Base-by-base conservation (phyloP, 2,797 vertebrate genomes). In the Nasua narica region DNA sequence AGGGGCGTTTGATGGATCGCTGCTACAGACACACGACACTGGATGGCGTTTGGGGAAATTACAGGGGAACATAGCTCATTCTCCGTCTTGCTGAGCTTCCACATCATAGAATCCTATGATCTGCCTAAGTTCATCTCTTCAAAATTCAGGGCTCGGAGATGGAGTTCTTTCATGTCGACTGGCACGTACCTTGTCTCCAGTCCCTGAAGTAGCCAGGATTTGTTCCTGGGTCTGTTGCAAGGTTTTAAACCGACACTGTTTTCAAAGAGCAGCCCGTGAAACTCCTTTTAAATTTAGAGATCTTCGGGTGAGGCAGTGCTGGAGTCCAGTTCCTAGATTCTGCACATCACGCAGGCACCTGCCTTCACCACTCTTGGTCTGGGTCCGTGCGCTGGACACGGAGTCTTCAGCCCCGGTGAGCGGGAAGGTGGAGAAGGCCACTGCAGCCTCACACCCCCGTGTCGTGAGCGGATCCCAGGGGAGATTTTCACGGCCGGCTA, bases 221-320 rank as follows among this genome's bases (percentile, higher is more conserved):
- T 84, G 25, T 84, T 77, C 46, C 27, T 62, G 46, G 43, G 21
- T 65, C 62, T 62, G 0, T 84, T 70, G 35, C 32, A n/a, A 1
- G n/a, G 23, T 46, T 81, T 95, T 35, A 87, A 87, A 56, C 19
- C 0, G 23, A 52, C 0, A 48, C 32, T 54, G 2, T 90, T 70
- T 92, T 84, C 58, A 37, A 56, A 89, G 89, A 95, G 27, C 14
- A 46, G 50, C 46, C 78, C 84, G 87, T 83, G 27, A 27, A 87
- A 52, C 32, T 65, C 78, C 78, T 82, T 86, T 48, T 62, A 76
- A 72, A 69, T 90, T 52, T 50, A 58, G 15, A 86, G 52, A 32
- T 27, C 48, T 79, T 70, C 85, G 4, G 8, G 0, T 35, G 60
- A 14, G 40, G 79, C n/a, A 23, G 46, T 1, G 5, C 76, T n/a